A percentile compares a stretch with the other conserved stretches of the same genome.
Conservation (phyloP, 2,113 vertebrate species). For the Puma concolor region DNA sequence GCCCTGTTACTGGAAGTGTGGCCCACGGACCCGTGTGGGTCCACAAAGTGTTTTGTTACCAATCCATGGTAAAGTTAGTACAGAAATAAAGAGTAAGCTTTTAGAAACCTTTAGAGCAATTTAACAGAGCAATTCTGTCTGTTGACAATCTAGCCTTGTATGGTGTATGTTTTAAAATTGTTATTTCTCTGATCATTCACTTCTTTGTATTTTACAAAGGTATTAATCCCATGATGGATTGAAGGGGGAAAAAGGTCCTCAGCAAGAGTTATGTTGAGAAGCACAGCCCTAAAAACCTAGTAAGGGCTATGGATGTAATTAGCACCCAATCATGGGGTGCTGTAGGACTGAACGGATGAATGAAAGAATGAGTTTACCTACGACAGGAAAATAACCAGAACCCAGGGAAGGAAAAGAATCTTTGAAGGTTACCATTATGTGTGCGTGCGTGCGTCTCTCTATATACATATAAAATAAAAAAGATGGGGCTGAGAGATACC, state of each 20-base stretch:
- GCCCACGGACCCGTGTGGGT: neutral
- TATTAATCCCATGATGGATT: neutral
- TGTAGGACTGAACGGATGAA: neutral
- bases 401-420: neutral
- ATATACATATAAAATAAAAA: neutral
- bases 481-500: neutral
- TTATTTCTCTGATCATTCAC: neutral
- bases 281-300: neutral
- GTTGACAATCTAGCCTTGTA: neutral
- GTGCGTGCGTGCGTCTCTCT: too few species aligned
- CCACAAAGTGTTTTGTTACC: neutral
- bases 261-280: neutral
- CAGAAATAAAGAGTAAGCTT: neutral
- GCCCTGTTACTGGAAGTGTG: neutral
- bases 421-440: neutral
- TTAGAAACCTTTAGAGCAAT: neutral
- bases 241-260: neutral
- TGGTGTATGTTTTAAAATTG: neutral
- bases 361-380: neutral
- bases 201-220: neutral
- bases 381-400: constrained; percentile 34
- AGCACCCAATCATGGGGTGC: neutral
- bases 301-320: neutral
- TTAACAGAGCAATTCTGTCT: neutral
- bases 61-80: neutral